Conservation (phyloP, 2,113 vertebrate genomes). For the Sterrhoptilus dennistouni region DNA sequence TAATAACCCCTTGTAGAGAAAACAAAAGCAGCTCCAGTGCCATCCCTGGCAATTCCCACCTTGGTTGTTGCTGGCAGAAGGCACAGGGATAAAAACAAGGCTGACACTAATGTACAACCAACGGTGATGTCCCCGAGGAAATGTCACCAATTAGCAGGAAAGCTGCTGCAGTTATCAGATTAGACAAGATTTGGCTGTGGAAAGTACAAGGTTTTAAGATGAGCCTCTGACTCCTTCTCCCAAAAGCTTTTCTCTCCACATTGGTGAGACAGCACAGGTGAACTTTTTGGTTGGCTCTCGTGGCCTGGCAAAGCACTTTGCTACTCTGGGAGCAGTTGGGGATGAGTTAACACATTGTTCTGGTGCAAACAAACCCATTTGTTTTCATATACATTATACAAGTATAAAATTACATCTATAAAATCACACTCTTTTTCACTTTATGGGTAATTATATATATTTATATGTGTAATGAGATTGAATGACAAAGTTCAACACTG, state of each 20-base stretch:
- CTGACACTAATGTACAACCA: background rate
- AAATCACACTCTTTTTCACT: background rate
- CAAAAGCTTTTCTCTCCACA: fast-evolving
- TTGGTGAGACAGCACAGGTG: background rate
- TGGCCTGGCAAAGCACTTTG: background rate
- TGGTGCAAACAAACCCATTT: background rate
- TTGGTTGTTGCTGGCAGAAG: background rate
- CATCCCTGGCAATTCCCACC: background rate
- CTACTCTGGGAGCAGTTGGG: fast-evolving
- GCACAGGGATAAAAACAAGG: background rate
- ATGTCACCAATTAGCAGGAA: conserved; percentile 34
- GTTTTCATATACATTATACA: fast-evolving
- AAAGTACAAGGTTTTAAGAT: background rate
- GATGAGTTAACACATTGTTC: background rate
- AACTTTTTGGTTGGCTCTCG: background rate
- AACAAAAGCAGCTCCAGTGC: background rate
- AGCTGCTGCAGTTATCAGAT: conserved; percentile 16
- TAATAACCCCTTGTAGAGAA: background rate
- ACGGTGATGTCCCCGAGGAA: background rate
- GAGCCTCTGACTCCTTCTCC: background rate
- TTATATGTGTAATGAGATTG: background rate
- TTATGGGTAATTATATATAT: background rate
- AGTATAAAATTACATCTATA: fast-evolving
- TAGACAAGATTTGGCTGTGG: background rate
- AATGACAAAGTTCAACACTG: fast-evolving